Evolutionary conservation across 1,140 invertebrate species (phyloP).

Genomic region (Piezodorus guildinii): DNA sequence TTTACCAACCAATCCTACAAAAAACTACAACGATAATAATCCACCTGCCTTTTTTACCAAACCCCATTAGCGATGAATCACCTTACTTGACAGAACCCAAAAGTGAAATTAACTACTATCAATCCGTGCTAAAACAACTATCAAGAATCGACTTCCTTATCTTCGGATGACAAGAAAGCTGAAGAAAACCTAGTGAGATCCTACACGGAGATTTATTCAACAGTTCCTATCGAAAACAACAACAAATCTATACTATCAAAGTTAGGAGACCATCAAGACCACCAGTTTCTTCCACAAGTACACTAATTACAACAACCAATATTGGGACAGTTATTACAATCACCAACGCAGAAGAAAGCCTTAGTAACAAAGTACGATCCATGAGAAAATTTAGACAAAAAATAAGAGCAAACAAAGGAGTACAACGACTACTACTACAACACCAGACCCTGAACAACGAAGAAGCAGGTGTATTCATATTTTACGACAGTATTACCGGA

Average conservation of each 20-base stretch:
- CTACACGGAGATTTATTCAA: not conserved
- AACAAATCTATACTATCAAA: not conserved
- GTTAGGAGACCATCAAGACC: not conserved
- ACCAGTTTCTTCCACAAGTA: not conserved
- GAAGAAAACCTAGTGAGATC: constrained; percentile 6
- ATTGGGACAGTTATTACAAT: not conserved
- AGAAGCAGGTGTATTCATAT: not conserved
- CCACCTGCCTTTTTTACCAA: constrained; percentile 24
- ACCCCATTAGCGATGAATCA: constrained; percentile 22
- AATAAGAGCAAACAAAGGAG: constrained; percentile 15
- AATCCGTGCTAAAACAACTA: not conserved
- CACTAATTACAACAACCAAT: too few relatives aligned
- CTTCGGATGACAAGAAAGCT: not conserved
- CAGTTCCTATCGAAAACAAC: constrained; percentile 17
- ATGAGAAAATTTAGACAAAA: constrained; percentile 18
- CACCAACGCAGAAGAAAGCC: constrained; percentile 21
- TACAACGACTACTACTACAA: constrained; percentile 18
- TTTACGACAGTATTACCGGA: not conserved
- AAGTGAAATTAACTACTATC: constrained; percentile 1
- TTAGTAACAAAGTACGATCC: not conserved
- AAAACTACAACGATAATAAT: constrained; percentile 4
- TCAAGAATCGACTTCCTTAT: not conserved
- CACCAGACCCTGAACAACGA: constrained; percentile 16
- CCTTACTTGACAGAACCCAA: constrained; percentile 4
- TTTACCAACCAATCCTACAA: constrained; percentile 2